A percentile compares a stretch with the other conserved stretches of the same genome.
Conservation (phyloP, 2,113 vertebrate species). For the Phalacrocorax brasilianus region DNA sequence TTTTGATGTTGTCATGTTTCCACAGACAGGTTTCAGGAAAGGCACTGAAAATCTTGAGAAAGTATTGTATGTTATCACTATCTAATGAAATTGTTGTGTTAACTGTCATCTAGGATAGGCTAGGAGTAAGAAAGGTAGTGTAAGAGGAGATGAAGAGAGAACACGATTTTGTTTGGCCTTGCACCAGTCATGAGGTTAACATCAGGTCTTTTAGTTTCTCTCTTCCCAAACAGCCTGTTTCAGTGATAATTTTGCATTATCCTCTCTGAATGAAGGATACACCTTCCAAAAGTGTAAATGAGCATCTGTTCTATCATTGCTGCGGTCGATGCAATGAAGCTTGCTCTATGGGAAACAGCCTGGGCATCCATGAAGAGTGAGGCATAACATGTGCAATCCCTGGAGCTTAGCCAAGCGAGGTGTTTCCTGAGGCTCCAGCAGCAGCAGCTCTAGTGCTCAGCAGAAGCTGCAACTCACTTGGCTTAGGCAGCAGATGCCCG, state of each 20-base stretch:
- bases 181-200: not conserved
- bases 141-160: not conserved
- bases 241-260: not conserved
- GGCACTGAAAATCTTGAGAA: not conserved
- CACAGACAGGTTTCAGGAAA: not conserved
- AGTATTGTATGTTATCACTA: not conserved
- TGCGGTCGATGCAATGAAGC: not conserved
- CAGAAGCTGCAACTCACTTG: not conserved
- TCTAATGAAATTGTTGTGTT: not conserved
- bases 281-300: not conserved
- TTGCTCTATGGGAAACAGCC: not conserved
- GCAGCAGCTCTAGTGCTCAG: not conserved
- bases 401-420: not conserved
- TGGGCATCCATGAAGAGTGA: not conserved
- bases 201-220: not conserved
- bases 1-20: not conserved
- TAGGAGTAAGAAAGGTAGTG: not conserved
- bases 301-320: not conserved
- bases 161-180: not conserved
- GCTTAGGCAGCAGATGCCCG: not conserved
- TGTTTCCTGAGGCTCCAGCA: not conserved
- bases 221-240: not conserved
- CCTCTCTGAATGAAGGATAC: fast-evolving
- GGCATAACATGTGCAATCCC: fast-evolving
- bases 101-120: not conserved